These are phyloP conservation scores for Crematogaster levior DNA, from an alignment of 2,888 invertebrate genomes.

Conservation along the genomic window DNA sequence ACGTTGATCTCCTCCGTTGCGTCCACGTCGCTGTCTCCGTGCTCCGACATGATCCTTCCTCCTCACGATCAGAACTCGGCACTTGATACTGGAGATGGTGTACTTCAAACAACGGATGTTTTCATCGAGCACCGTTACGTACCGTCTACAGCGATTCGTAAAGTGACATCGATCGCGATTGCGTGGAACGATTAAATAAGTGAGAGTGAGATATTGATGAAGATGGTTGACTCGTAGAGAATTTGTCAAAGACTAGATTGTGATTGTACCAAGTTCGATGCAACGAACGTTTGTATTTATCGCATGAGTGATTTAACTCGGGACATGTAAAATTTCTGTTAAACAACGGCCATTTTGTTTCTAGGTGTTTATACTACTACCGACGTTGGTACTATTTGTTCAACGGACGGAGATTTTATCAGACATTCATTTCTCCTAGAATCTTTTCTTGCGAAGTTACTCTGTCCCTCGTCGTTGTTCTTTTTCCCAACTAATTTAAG, in stretches of 20 bases:
- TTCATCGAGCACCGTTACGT: constrained; percentile 13
- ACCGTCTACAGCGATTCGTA: background rate
- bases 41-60: constrained; percentile 79
- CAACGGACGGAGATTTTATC: background rate
- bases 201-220: background rate
- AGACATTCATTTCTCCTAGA: background rate
- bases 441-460: background rate
- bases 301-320: background rate
- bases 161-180: background rate
- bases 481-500: background rate
- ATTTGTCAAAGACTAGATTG: constrained; percentile 11
- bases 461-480: background rate
- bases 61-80: background rate
- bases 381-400: constrained; percentile 11
- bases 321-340: background rate
- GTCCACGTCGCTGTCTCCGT: constrained; percentile 83
- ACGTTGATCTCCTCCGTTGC: constrained; percentile 84
- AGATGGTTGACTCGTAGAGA: background rate
- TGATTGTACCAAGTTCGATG: background rate
- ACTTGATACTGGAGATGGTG: background rate
- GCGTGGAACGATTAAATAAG: background rate
- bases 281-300: constrained; percentile 13
- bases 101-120: background rate
- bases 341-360: constrained; percentile 52
- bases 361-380: constrained; percentile 28